Base-by-base conservation (phyloP, 2,113 vertebrate genomes). In the Misgurnus anguillicaudatus region DNA sequence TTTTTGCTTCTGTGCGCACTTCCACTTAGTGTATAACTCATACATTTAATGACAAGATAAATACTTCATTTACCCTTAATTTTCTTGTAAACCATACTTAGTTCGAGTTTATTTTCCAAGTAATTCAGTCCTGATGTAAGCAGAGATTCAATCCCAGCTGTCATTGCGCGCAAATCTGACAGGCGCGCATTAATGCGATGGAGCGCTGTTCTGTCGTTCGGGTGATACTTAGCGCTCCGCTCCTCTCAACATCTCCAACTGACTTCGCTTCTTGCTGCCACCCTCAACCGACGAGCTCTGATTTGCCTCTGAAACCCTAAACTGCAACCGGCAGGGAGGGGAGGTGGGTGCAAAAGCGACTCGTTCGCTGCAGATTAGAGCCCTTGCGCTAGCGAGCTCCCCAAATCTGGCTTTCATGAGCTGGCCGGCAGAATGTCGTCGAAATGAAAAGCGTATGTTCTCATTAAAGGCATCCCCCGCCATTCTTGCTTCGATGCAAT, bases 401-500 rank as follows among this genome's bases (percentile, higher is more conserved):
- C 4, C 53, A 47, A 31, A 21, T 77, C 70, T 75, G 61, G 71
- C 72, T 81, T 81, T 79, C 84, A 79, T 75, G 82, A 82, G 82
- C 84, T 84, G 42, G n/a, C 58, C 70, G 68, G 45, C 19, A 65
- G 80, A 64, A 82, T 69, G 80, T 75, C 80, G 85, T 80, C 84
- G 80, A 91, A 91, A 92, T 91, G 78, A 87, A 85, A 91, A 89
- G 87, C 87, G 88, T 84, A 90, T 91, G 89, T 90, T 90, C 85
- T 72, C 80, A 81, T 83, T 81, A 80, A 85, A 79, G 75, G 79
- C 76, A 78, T 87, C 83, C 82, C 57, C 73, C 69, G 70, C 82
- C 48, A 86, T 85, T 85, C 87, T 53, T 80, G 66, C 87, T 78
- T 31, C 81, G 75, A 81, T 70, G 81, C 89, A 89, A 90, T 88